Percentiles rank a stretch among this genome's conserved stretches.
Evolutionary conservation across 2,888 invertebrate genomes (phyloP).

Genomic region (Nephrotoma flavescens): DNA sequence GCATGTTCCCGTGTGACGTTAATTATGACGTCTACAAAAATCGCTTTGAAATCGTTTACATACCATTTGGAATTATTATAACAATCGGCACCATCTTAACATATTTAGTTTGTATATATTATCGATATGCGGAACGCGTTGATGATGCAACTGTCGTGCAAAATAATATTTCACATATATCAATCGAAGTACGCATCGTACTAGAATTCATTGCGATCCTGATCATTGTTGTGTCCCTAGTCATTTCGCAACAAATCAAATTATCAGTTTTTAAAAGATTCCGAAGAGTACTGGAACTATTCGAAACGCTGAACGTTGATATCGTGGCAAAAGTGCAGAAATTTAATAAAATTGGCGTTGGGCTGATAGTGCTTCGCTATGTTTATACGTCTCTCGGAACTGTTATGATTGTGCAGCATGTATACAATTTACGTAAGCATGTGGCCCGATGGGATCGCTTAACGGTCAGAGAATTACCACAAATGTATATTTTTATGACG

Average conservation of each 20-base stretch:
- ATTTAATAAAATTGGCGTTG: neutral
- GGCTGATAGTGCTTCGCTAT: neutral
- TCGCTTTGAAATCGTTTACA: too few relatives aligned
- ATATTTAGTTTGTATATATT: neutral
- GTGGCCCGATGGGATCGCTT: neutral
- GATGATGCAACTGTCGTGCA: neutral
- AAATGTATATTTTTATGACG: neutral
- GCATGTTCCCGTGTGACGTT: too few relatives aligned
- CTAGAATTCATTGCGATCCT: neutral
- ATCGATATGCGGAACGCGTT: neutral
- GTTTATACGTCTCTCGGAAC: neutral
- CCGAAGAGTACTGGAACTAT: neutral
- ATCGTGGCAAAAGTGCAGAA: neutral
- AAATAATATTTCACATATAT: neutral
- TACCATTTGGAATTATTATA: neutral
- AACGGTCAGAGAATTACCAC: neutral
- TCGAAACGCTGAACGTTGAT: neutral
- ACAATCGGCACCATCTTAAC: neutral
- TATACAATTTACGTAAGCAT: neutral
- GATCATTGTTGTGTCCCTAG: neutral
- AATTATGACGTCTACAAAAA: too few relatives aligned
- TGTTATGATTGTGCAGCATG: neutral
- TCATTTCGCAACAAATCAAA: neutral
- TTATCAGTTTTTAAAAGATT: neutral
- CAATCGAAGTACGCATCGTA: neutral